These are phyloP conservation scores for Rhabdophis nuchalis DNA, from an alignment of 2,797 vertebrate genomes.

Conservation along the genomic window DNA sequence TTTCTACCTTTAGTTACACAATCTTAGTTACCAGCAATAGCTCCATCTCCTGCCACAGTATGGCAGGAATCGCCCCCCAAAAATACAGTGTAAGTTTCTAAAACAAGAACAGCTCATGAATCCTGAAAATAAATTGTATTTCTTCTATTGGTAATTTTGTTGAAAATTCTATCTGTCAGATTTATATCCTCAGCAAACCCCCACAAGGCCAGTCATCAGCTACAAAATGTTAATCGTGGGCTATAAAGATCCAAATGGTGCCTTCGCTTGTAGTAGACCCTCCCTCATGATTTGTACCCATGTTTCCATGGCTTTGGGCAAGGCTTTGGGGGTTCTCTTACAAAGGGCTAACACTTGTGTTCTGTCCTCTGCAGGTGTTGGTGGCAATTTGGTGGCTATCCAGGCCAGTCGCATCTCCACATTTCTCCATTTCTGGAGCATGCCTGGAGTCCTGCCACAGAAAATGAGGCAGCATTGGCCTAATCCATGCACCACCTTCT, in stretches of 20 bases:
- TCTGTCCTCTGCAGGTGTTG: conserved; percentile 78
- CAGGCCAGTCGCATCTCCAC: conserved; percentile 95
- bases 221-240: neutral
- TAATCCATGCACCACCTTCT: conserved; percentile 85
- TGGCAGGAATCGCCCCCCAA: neutral
- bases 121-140: neutral
- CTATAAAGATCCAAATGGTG: neutral
- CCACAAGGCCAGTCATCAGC: neutral
- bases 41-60: neutral
- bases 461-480: conserved; percentile 91
- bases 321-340: neutral
- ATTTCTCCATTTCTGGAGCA: conserved; percentile 88
- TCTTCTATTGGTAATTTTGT: neutral
- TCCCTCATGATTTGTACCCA: neutral
- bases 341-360: neutral
- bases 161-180: neutral
- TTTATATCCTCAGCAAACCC: neutral
- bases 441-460: conserved; percentile 87
- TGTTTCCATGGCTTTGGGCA: neutral
- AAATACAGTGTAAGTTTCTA: neutral
- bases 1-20: neutral
- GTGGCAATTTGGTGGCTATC: conserved; percentile 93
- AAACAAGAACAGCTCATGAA: neutral
- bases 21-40: neutral
- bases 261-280: neutral